Evolutionary conservation across 2,888 invertebrate genomes (phyloP), one percentile per base, ranked within the genome.

Genomic region (Pachliopta kotzebuea): DNA sequence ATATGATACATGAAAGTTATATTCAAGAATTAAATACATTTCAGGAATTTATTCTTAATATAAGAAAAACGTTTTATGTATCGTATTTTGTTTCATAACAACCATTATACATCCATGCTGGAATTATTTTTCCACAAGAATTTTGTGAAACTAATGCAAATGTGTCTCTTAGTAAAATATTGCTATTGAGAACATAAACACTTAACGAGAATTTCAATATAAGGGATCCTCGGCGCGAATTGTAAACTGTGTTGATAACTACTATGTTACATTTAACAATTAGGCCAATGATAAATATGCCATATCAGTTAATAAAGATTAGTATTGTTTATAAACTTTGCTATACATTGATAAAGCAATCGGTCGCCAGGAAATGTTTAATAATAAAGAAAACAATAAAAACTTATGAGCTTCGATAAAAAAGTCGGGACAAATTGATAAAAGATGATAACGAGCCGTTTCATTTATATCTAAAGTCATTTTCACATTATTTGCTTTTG

Each of bases 311-410:
- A 53, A 53, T 57, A 57, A 62, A 57, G 53, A 42, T 63, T 55
- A 23, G 55, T 31, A n/a, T 24, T 63, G 59, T 63, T 63, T 63
- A 60, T 50, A 60, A 60, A 63, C 56, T 54, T 45, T 26, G 6
- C 26, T 4, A 57, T 26, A 63, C 54, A 3, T 37, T 14, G 55
- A 64, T 64, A 64, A 52, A 9, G n/a, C 18, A 56, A 64, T 52
- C 31, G 2, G 26, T 23, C 17, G 24, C 2, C 17, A 23, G 14
- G 37, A 20, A 57, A 50, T 60, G 42, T 56, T 55, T 45, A 31
- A 31, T 4, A 29, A 58, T 53, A 53, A 6, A 49, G 54, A 23
- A 23, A 56, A n/a, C n/a, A 37, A 49, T 60, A 26, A 63, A 49
- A 63, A 50, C 55, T 63, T 56, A 60, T 20, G 59, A 56, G 60